Base-by-base conservation (phyloP, 2,888 invertebrate genomes). In the Ophion ellenae region DNA sequence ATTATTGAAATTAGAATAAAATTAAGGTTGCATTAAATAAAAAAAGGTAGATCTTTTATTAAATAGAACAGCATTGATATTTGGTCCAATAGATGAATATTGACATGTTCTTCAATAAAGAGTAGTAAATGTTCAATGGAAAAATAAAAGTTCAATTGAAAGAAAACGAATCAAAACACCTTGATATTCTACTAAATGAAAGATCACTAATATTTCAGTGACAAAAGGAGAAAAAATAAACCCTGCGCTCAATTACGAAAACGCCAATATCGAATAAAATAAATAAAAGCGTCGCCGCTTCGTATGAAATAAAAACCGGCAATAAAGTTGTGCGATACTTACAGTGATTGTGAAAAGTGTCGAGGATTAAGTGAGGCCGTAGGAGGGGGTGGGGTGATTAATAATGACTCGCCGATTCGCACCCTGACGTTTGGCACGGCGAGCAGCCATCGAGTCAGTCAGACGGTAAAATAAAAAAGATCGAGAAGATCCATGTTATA, bases 311-410 rank as follows among this genome's bases (percentile, higher is more conserved):
- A 53, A 53, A 53, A 53, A 53, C 17, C 53, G 17, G 14, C 14
- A 9, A 53, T 47, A 20, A 24, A 32, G n/a, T 73, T 66, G 83
- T 80, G 80, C n/a, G 32, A 75, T 59, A 63, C 14, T 36, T 45
- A n/a, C 73, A 64, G 70, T 75, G 59, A 64, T 73, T 71, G 66
- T 73, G 71, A 36, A 78, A 59, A 59, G 45, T 40, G 40, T 47
- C 71, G 80, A 73, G 81, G 75, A 76, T 84, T 67, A 71, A 66
- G 81, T 76, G 81, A 24, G 59, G 28, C 9, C 17, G 6, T 32
- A 9, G 9, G 40, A 36, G 40, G 4, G 2, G 47, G 36, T 40
- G 63, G n/a, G 14, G 67, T n/a, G n/a, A 5, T 7, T 28, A 76
- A 32, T 20, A 24, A 76, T 10, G 76, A 66, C 20, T 66, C 10